These are phyloP conservation scores for Leptinotarsa tumamoca DNA, from an alignment of 2,888 invertebrate genomes.

Conservation along the genomic window DNA sequence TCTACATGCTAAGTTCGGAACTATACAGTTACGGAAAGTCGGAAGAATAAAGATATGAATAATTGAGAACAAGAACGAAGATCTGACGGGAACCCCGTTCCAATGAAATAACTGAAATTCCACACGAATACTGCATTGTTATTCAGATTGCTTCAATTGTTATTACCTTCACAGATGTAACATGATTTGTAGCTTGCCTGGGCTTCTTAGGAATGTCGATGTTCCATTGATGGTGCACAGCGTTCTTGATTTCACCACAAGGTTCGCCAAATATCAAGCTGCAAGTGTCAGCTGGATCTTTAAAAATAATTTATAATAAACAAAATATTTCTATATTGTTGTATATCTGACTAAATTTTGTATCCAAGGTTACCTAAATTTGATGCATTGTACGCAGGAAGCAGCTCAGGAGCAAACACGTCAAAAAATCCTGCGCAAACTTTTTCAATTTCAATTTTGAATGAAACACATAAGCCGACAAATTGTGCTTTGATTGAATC, in stretches of 20 bases:
- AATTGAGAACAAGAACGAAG: no score
- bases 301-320: slow-evolving; percentile 16
- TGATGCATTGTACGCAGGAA: slow-evolving; percentile 55
- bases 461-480: slow-evolving; percentile 83
- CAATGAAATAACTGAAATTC: no score
- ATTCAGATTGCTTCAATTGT: neutral
- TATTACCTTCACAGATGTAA: slow-evolving; percentile 69
- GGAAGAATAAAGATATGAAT: no score
- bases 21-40: no score
- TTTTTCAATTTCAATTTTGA: slow-evolving; percentile 84
- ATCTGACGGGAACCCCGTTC: no score
- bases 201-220: slow-evolving; percentile 88
- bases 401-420: slow-evolving; percentile 78
- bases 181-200: slow-evolving; percentile 70
- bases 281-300: slow-evolving; percentile 88
- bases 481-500: slow-evolving; percentile 85
- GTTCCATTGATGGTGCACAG: slow-evolving; percentile 85
- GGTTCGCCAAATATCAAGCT: slow-evolving; percentile 90
- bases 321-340: no score
- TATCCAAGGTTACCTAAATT: slow-evolving; percentile 41
- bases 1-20: no score
- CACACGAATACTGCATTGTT: no score
- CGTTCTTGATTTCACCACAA: slow-evolving; percentile 88
- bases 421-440: slow-evolving; percentile 90
- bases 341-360: neutral